Evolutionary conservation across 64 coral and sea anemone species (phyloP).

Genomic region (Montipora cactus): DNA sequence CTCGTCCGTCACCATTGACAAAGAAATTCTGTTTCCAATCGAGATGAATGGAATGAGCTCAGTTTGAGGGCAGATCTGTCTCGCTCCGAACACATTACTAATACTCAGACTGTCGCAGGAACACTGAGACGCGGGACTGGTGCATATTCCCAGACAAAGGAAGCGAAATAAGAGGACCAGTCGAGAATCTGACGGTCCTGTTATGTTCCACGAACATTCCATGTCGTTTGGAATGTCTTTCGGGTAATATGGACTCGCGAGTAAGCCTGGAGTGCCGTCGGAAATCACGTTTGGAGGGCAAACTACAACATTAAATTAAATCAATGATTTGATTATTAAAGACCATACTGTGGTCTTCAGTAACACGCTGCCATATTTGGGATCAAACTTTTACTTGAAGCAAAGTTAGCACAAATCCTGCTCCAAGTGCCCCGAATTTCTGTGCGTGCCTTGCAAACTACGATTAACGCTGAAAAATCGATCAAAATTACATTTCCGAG

Average conservation of each 20-base stretch:
- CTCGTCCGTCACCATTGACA: background rate
- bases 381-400: too few relatives aligned
- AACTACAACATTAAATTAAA: background rate
- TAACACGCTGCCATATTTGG: background rate
- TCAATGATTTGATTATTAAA: background rate
- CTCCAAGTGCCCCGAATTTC: too few relatives aligned
- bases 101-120: background rate
- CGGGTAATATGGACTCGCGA: constrained; percentile 21
- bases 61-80: background rate
- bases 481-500: too few relatives aligned
- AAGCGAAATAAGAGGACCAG: background rate
- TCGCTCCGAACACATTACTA: background rate
- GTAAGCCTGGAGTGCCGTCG: background rate
- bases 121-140: background rate
- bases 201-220: constrained; percentile 38
- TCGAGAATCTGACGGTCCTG: background rate
- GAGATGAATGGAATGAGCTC: constrained; percentile 10
- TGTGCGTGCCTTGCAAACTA: too few relatives aligned
- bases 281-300: constrained; percentile 6
- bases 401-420: too few relatives aligned
- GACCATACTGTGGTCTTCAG: background rate
- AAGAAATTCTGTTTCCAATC: constrained; percentile 4
- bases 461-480: too few relatives aligned
- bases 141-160: constrained; percentile 27
- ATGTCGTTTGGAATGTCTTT: background rate